Percentiles rank a stretch among this genome's conserved stretches.
Evolutionary conservation across 2,797 vertebrate genomes (phyloP).

Genomic region (Propithecus perrieri): DNA sequence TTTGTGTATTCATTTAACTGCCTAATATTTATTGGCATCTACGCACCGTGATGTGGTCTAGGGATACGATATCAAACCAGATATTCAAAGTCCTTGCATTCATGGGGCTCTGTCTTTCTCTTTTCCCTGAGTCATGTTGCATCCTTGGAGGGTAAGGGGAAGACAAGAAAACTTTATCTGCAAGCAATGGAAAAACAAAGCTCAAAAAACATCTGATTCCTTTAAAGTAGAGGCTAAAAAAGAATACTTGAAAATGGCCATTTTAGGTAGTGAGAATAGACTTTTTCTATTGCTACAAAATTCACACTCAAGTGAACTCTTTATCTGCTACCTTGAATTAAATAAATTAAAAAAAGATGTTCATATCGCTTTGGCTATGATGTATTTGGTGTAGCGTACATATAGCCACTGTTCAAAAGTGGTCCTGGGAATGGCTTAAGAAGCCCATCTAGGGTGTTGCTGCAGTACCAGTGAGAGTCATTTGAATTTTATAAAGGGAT

Average conservation of each 20-base stretch:
- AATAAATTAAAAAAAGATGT: not conserved
- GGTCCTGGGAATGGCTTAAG: not conserved
- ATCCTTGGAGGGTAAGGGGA: not conserved
- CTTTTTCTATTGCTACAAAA: not conserved
- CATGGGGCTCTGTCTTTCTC: not conserved
- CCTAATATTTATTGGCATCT: not conserved
- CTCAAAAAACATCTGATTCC: not conserved
- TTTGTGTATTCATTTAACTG: not conserved
- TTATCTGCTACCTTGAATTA: conserved; percentile 11
- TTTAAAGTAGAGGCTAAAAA: not conserved
- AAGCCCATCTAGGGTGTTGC: not conserved
- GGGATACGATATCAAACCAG: not conserved
- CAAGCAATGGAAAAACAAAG: not conserved
- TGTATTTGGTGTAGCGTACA: not conserved
- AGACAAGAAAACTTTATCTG: not conserved
- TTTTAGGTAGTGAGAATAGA: not conserved
- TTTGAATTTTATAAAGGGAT: not conserved
- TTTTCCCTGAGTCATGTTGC: not conserved
- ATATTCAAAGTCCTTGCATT: not conserved
- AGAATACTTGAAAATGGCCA: conserved; percentile 2
- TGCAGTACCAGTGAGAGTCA: not conserved
- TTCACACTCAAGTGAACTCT: not conserved
- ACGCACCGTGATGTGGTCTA: not conserved
- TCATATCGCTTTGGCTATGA: not conserved
- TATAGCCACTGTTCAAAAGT: not conserved